Evolutionary conservation across 64 coral and sea anemone genomes (phyloP).

Genomic region (Montipora cactus): DNA sequence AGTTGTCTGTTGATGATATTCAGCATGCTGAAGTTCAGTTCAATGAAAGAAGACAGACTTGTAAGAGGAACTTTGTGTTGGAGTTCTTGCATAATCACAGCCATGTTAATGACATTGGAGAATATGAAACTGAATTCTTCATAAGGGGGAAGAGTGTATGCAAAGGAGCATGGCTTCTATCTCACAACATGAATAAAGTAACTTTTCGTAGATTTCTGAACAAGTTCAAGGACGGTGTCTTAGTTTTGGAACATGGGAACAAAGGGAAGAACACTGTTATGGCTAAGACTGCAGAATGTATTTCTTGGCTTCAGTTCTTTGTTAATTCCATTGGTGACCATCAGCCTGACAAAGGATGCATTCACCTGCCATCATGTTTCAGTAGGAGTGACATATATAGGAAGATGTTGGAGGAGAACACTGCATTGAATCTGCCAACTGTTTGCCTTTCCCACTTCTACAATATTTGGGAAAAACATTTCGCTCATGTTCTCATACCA

Average conservation of each 20-base stretch:
- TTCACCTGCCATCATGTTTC: neutral
- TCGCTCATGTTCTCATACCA: neutral
- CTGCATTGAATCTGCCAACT: neutral
- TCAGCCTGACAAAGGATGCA: neutral
- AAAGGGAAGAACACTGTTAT: neutral
- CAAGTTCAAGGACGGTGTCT: neutral
- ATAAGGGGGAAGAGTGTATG: neutral
- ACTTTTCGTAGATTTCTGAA: neutral
- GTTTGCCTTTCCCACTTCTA: neutral
- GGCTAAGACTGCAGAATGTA: neutral
- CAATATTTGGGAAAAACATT: neutral
- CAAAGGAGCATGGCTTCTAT: conserved; percentile 2
- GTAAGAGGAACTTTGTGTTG: neutral
- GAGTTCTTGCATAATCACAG: conserved; percentile 2
- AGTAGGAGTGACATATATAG: neutral
- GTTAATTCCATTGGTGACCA: neutral
- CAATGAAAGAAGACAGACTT: neutral
- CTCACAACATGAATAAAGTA: neutral
- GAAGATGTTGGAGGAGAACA: neutral
- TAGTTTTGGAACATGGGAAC: neutral
- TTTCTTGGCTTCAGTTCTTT: neutral
- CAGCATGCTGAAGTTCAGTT: conserved; percentile 2
- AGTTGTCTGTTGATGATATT: conserved; percentile 30
- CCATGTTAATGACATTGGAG: conserved; percentile 1
- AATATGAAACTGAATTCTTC: conserved; percentile 20